These are phyloP conservation scores for Eupithecia inturbata DNA, from an alignment of 2,888 invertebrate genomes.

Conservation along the genomic window DNA sequence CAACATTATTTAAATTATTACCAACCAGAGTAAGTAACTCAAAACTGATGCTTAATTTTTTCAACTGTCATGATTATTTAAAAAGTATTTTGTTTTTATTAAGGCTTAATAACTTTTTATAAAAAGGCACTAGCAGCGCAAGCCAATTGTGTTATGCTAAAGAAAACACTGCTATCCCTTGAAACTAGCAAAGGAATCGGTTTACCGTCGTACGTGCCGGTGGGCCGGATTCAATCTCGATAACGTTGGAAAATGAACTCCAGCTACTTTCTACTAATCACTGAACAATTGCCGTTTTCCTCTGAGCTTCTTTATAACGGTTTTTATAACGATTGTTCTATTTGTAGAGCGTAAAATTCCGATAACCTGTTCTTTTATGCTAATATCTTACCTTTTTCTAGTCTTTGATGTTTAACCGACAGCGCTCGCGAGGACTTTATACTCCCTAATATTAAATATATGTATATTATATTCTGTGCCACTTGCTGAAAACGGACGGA, in stretches of 20 bases:
- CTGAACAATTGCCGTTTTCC: constrained; percentile 25
- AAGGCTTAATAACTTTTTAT: not conserved
- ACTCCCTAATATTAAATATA: not conserved
- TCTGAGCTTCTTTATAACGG: constrained; percentile 7
- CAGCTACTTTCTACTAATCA: constrained; percentile 24
- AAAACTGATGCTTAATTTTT: not conserved
- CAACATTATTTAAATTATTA: not conserved
- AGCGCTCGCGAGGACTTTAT: not conserved
- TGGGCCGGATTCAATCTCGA: constrained; percentile 24
- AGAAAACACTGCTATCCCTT: constrained; percentile 9
- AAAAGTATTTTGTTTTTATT: not conserved
- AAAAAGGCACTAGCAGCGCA: not conserved
- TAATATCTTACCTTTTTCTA: not conserved
- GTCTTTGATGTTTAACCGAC: not conserved
- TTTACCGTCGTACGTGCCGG: constrained; percentile 26
- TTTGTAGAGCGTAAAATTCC: not conserved
- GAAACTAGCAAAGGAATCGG: constrained; percentile 20
- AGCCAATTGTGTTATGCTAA: not conserved
- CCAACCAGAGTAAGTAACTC: not conserved
- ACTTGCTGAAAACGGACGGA: not conserved
- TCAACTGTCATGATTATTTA: not conserved
- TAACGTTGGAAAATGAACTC: constrained; percentile 17
- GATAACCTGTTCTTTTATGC: not conserved
- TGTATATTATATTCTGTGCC: not conserved
- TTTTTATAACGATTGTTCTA: no score